A percentile compares a stretch with the other conserved stretches of the same genome.
Evolutionary conservation across 1,140 invertebrate species (phyloP).

Genomic region (Dreissena rostriformis): DNA sequence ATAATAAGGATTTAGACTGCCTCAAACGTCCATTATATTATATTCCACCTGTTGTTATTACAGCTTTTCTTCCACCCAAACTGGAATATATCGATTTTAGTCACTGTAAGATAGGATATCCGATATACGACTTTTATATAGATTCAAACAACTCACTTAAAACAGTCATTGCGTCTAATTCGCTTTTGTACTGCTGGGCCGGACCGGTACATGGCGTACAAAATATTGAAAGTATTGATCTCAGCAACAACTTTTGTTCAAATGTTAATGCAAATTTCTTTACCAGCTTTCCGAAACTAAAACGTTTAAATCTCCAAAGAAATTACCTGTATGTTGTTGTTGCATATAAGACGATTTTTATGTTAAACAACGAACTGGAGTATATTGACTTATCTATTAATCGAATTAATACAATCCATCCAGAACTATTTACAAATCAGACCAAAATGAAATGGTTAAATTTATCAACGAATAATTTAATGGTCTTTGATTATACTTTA

Average conservation of each 20-base stretch:
- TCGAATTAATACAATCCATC: not conserved
- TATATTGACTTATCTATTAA: constrained; percentile 17
- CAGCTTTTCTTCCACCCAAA: constrained; percentile 4
- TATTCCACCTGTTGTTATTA: constrained; percentile 14
- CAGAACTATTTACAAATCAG: constrained; percentile 6
- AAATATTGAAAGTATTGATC: constrained; percentile 17
- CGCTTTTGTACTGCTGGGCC: constrained; percentile 29
- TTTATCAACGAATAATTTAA: not conserved
- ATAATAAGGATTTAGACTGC: not conserved
- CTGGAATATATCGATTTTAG: constrained; percentile 19
- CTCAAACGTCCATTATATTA: not conserved
- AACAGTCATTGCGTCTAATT: not conserved
- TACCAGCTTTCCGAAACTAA: not conserved
- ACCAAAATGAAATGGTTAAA: constrained; percentile 5
- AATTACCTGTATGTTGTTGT: not conserved
- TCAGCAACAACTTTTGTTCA: constrained; percentile 1
- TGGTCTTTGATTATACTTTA: constrained; percentile 14
- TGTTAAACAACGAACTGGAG: not conserved
- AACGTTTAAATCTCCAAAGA: not conserved
- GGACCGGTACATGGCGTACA: constrained; percentile 18
- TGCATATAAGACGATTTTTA: not conserved
- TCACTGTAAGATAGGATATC: constrained; percentile 9
- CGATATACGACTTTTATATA: constrained; percentile 10
- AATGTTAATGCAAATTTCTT: constrained; percentile 1
- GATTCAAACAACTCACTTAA: constrained; percentile 1